phyloP scores from a whole-genome alignment of 2,797 vertebrate genomes.

The Sebastes wilsoni region DNA sequence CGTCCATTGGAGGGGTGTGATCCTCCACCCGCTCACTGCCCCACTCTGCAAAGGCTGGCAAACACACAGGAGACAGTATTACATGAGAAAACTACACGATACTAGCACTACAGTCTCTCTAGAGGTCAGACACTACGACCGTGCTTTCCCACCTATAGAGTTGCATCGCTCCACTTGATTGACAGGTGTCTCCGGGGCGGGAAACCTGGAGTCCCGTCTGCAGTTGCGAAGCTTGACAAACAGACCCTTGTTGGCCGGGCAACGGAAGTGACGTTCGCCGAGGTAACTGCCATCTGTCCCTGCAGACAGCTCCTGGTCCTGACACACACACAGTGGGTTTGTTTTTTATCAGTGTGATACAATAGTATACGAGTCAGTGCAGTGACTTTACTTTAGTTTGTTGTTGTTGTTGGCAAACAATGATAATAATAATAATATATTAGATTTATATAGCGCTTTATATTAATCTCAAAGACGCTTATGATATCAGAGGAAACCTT shows the following conservation, averaged over 20 bases:
- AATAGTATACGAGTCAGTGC: too few species aligned
- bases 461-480: too few species aligned
- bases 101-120: background rate
- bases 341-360: background rate
- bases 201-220: constrained; percentile 86
- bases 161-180: constrained; percentile 88
- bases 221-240: constrained; percentile 86
- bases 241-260: constrained; percentile 84
- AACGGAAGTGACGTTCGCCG: constrained; percentile 83
- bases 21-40: constrained; percentile 85
- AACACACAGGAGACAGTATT: background rate
- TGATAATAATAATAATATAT: too few species aligned
- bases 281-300: constrained; percentile 87
- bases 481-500: background rate
- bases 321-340: background rate
- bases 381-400: too few species aligned
- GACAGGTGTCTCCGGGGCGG: constrained; percentile 75
- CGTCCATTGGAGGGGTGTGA: constrained; percentile 77
- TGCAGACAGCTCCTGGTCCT: constrained; percentile 85
- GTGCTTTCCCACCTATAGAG: constrained; percentile 79
- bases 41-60: constrained; percentile 85
- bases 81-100: accelerated
- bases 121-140: background rate
- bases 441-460: too few species aligned
- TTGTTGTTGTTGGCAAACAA: too few species aligned